Conservation (phyloP, 2,888 invertebrate genomes). For the Phyto melanocephala region DNA sequence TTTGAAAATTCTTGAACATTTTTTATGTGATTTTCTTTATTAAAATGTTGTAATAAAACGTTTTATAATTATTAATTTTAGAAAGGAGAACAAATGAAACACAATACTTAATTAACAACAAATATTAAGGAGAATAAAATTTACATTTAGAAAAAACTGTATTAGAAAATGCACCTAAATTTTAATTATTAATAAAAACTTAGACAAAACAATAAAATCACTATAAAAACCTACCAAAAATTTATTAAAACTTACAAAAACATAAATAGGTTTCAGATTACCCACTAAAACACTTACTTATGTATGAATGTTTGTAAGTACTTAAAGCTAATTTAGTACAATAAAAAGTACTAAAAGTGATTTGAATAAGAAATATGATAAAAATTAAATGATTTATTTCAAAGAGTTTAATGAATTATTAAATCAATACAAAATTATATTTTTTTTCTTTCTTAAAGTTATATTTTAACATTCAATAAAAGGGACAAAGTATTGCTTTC, state of each 20-base stretch:
- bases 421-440: no score
- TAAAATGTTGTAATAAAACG: no score
- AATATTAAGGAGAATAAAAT: background rate
- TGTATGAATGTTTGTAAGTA: background rate
- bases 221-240: background rate
- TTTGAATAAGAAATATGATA: no score
- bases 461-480: no score
- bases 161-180: background rate
- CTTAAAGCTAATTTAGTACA: background rate
- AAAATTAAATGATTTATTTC: no score
- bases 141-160: background rate
- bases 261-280: background rate
- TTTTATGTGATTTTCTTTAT: background rate
- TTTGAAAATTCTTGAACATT: slow-evolving; percentile 6
- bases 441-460: no score
- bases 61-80: no score
- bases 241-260: no score
- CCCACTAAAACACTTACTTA: background rate
- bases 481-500: no score
- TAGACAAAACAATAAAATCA: background rate
- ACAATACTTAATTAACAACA: slow-evolving; percentile 19
- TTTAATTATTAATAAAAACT: background rate
- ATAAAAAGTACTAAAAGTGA: no score
- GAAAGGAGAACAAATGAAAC: background rate
- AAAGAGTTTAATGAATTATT: no score